Evolutionary conservation across 1,140 invertebrate species (phyloP).

Genomic region (Neodiprion lecontei): DNA sequence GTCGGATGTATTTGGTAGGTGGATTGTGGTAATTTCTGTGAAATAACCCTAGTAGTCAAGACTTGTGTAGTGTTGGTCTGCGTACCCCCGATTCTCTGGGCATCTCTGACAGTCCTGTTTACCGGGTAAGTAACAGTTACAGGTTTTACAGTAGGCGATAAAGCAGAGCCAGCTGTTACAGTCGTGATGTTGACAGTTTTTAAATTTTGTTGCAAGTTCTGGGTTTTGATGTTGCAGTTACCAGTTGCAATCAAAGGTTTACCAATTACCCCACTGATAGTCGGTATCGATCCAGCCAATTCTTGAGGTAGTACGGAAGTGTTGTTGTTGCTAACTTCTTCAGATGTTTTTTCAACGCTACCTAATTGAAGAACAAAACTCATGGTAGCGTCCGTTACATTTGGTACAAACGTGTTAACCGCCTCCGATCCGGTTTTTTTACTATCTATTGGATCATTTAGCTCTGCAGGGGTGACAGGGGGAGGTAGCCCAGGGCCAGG

Average conservation of each 20-base stretch:
- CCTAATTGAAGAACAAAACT: conserved; percentile 49
- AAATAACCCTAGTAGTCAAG: conserved; percentile 37
- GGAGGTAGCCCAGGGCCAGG: conserved; percentile 46
- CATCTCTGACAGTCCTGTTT: conserved; percentile 30
- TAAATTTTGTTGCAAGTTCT: conserved; percentile 2
- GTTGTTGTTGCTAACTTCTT: conserved; percentile 19
- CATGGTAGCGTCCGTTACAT: conserved; percentile 45
- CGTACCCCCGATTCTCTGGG: conserved; percentile 29
- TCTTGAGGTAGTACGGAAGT: conserved; percentile 4
- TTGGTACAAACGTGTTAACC: conserved; percentile 24
- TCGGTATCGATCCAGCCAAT: conserved; percentile 14
- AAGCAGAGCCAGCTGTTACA: not conserved
- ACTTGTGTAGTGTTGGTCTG: conserved; percentile 42
- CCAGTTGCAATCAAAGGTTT: not conserved
- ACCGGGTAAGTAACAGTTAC: conserved; percentile 37
- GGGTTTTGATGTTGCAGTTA: not conserved
- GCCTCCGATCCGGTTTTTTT: conserved; percentile 20
- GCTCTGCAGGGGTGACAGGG: conserved; percentile 32
- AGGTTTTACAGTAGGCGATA: conserved; percentile 23
- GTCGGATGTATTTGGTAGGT: conserved; percentile 20
- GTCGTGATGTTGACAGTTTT: conserved; percentile 7
- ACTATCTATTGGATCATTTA: conserved; percentile 16
- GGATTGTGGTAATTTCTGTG: conserved; percentile 29
- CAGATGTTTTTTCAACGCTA: conserved; percentile 30
- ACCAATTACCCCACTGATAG: conserved; percentile 1